Percentiles rank a stretch among this genome's conserved stretches.
phyloP scores from a whole-genome alignment of 2,888 invertebrate genomes.

The Eupithecia dodoneata region DNA sequence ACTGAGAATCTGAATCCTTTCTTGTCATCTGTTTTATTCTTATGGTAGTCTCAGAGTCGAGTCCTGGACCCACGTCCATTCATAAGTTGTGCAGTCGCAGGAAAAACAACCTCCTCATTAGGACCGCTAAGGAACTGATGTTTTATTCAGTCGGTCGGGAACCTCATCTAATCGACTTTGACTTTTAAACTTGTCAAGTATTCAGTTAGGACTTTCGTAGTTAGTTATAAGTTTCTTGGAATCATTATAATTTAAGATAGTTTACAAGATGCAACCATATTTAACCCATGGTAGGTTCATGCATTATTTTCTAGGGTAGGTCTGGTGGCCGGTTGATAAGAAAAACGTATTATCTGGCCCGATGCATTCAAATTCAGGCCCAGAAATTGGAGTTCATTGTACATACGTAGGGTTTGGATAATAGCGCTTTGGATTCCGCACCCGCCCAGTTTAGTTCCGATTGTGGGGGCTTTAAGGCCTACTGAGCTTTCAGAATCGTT shows the following conservation, averaged over 20 bases:
- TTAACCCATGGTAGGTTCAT: not conserved
- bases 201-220: slow-evolving; percentile 61
- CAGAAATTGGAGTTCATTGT: not conserved
- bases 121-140: slow-evolving; percentile 73
- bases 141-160: slow-evolving; percentile 74
- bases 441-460: slow-evolving; percentile 59
- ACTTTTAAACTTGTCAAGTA: slow-evolving; percentile 79
- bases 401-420: slow-evolving; percentile 19
- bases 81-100: slow-evolving; percentile 76
- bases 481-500: slow-evolving; percentile 54
- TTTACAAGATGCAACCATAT: not conserved
- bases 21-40: not conserved
- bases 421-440: slow-evolving; percentile 49
- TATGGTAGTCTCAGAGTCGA: not conserved
- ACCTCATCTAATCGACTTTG: slow-evolving; percentile 71
- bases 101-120: slow-evolving; percentile 78
- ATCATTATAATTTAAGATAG: not conserved
- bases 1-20: not conserved
- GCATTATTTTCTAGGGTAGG: not conserved
- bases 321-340: not conserved
- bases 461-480: slow-evolving; percentile 58
- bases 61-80: slow-evolving; percentile 57
- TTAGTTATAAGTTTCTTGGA: not conserved
- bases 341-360: slow-evolving; percentile 2
- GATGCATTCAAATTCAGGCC: not conserved